A percentile compares a stretch with the other conserved stretches of the same genome.
phyloP scores from a whole-genome alignment of 2,888 invertebrate genomes.

The Caenorhabditis afra region DNA sequence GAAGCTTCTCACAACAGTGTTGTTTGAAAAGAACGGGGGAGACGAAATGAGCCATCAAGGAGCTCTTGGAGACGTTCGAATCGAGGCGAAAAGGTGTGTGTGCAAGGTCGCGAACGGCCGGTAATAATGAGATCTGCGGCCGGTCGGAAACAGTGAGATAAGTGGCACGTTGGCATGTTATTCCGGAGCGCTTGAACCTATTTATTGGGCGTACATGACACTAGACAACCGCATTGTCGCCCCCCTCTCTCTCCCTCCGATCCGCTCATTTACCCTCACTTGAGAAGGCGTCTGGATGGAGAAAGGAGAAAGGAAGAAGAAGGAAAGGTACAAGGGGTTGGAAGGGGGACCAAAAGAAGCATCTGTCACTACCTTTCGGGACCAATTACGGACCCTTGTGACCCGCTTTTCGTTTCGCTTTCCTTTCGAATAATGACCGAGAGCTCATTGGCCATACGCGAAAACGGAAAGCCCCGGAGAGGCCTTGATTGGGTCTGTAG shows the following conservation, averaged over 20 bases:
- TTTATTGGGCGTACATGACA: constrained; percentile 24
- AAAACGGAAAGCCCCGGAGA: constrained; percentile 3
- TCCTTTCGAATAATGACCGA: constrained; percentile 1
- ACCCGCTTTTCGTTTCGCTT: constrained; percentile 20
- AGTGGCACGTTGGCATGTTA: constrained; percentile 23
- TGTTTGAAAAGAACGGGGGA: too few species aligned
- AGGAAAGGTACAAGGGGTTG: constrained; percentile 6
- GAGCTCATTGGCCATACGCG: background rate
- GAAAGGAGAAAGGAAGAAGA: background rate
- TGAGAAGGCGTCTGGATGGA: background rate
- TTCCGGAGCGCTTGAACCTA: constrained; percentile 11
- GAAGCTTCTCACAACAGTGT: too few species aligned
- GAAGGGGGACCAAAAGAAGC: constrained; percentile 11
- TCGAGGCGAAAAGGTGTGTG: too few species aligned
- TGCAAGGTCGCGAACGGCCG: background rate
- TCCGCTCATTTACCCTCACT: constrained; percentile 23
- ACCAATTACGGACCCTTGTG: constrained; percentile 4
- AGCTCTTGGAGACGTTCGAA: background rate
- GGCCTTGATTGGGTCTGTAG: constrained; percentile 37
- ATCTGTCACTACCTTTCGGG: constrained; percentile 17
- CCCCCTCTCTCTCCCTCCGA: background rate
- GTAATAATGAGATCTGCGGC: background rate
- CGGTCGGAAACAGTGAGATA: constrained; percentile 2
- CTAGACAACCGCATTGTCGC: constrained; percentile 2
- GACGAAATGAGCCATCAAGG: too few species aligned